Conservation (phyloP, 2,888 invertebrate genomes). For the Drosophila lacicola region DNA sequence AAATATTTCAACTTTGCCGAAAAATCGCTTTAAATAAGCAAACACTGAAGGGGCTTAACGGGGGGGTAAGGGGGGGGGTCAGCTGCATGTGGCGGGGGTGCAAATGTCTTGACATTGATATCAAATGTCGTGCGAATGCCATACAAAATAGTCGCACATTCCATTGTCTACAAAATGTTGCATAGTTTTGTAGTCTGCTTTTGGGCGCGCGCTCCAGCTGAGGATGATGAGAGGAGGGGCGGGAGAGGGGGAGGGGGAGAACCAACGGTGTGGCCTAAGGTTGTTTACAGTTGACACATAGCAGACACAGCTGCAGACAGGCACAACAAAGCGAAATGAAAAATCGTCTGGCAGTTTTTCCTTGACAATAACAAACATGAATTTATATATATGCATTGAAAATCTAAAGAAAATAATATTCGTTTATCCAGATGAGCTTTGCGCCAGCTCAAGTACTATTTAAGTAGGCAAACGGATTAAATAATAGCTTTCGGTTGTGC, state of each 20-base stretch:
- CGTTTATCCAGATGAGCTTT: conserved; percentile 1
- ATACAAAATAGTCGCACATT: conserved; percentile 50
- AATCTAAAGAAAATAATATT: conserved; percentile 1
- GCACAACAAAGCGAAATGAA: conserved; percentile 45
- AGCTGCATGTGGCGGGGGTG: conserved; percentile 11
- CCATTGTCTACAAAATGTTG: conserved; percentile 59
- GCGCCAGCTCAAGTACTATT: not conserved
- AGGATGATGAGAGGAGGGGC: conserved; percentile 25
- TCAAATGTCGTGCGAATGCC: conserved; percentile 69
- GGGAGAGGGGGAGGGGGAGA: conserved; percentile 4
- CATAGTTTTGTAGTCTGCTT: conserved; percentile 62
- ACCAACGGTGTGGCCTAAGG: conserved; percentile 10
- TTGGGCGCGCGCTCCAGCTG: conserved; percentile 30
- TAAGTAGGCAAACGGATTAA: not conserved
- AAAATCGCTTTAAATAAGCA: conserved; percentile 65
- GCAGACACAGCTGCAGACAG: conserved; percentile 77
- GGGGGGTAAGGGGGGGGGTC: not conserved
- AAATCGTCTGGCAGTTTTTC: conserved; percentile 51
- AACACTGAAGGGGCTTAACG: conserved; percentile 16
- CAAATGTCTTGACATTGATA: conserved; percentile 79
- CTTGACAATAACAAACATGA: conserved; percentile 54
- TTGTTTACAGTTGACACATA: conserved; percentile 77
- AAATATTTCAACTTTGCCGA: conserved; percentile 56
- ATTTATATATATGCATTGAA: conserved; percentile 28
- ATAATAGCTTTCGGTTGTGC: not conserved